Percentiles rank a stretch among this genome's conserved stretches.
Conservation (phyloP, 2,888 invertebrate species). For the Tetragnatha montana region DNA sequence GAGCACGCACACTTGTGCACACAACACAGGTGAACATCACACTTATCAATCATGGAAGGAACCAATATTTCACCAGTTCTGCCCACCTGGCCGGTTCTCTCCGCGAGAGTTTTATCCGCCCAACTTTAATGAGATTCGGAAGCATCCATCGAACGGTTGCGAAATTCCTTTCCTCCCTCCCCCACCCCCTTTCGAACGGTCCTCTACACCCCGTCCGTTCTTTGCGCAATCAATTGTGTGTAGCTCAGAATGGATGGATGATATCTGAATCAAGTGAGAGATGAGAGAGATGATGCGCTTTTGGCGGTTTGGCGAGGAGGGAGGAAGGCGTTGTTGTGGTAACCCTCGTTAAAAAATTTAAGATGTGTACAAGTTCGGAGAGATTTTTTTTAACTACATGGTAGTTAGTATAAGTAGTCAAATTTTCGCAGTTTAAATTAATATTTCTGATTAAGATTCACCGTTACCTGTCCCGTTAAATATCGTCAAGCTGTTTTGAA, state of each 20-base stretch:
- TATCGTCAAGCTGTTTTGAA: no score
- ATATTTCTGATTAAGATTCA: no score
- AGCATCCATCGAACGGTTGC: constrained; percentile 55
- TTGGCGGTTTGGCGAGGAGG: no score
- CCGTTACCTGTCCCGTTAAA: no score
- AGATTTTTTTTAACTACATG: no score
- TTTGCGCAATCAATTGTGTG: constrained; percentile 62
- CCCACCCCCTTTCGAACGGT: constrained; percentile 12
- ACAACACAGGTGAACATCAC: constrained; percentile 27
- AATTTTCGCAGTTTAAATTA: no score
- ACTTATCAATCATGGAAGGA: constrained; percentile 65
- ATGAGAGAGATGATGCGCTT: no score
- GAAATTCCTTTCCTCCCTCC: constrained; percentile 53
- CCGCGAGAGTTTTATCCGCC: constrained; percentile 58
- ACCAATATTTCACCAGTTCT: constrained; percentile 68
- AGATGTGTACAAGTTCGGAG: no score
- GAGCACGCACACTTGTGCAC: no score
- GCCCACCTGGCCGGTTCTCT: constrained; percentile 61
- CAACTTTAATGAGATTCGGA: constrained; percentile 65
- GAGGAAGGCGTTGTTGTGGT: no score
- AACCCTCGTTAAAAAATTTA: no score
- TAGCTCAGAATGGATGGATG: constrained; percentile 44
- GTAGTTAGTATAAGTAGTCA: no score
- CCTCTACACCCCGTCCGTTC: constrained; percentile 31
- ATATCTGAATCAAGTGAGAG: constrained; percentile 60